Base-by-base conservation (phyloP, 2,113 vertebrate genomes). In the Tretioscincus oriximinensis region DNA sequence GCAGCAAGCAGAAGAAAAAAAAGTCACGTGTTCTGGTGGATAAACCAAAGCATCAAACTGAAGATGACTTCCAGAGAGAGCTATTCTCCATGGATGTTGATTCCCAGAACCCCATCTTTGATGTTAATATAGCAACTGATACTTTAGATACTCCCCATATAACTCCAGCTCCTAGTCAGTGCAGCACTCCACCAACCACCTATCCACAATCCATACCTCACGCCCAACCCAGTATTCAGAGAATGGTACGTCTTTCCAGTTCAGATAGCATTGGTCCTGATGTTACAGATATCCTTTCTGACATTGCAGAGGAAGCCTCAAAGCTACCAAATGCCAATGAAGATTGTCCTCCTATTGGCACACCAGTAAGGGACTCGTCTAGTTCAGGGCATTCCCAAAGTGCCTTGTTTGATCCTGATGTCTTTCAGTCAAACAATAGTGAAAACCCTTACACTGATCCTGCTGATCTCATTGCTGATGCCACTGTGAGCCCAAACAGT, bases 11-110 rank as follows among this genome's bases (percentile, higher is more conserved):
- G 21, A 99, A 99, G 94, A 99, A 99, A 92, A 99, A 99, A 93
- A 97, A 98, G 14, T 97, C 94, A 68, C 94, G 97, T 77, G 74
- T 94, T 78, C 94, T 93, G 0, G 88, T 92, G 61, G 98, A 99
- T 82, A 99, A 98, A 76, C 94, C 95, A 85, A 96, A 96, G 76
- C 97, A 96, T 82, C 95, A 97, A 60, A 97, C 97, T 67, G 98
- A 99, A 92, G 98, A 99, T 63, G 98, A 99, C 90, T 99, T 99
- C 93, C 98, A 99, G 88, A 96, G 98, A 80, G 98, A 99, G 91
- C 96, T 99, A 60, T 98, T 99, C 63, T 99, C 98, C 11, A 99
- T 99, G 98, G 98, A 99, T 71, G 98, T 98, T 80, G 98, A 99
- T 68, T 98, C 98, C 81, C 97, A 99, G 86, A 99, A 99, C 90